Percentiles rank a stretch among this genome's conserved stretches.
These are phyloP conservation scores for Drosophila obscura DNA, from an alignment of 1,140 invertebrate species.

Conservation along the genomic window DNA sequence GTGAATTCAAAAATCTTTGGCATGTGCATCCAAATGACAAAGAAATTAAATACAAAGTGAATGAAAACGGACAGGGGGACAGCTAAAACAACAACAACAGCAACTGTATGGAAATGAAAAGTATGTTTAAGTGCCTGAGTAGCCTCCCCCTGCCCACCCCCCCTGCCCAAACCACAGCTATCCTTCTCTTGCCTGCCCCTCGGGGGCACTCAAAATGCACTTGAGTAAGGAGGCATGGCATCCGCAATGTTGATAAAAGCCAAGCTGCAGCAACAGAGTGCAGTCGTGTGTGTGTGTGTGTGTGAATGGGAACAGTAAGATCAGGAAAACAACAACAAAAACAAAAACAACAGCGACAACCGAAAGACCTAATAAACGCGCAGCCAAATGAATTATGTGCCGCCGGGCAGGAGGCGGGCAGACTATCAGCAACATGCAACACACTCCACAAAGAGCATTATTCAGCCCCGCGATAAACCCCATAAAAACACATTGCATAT, in stretches of 20 bases:
- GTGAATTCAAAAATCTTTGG: slow-evolving; percentile 33
- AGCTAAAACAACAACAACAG: slow-evolving; percentile 4
- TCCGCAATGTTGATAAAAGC: slow-evolving; percentile 42
- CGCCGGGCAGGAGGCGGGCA: neutral
- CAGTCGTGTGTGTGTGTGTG: slow-evolving; percentile 19
- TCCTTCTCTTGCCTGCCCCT: neutral
- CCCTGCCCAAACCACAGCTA: too few species aligned
- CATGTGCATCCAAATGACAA: slow-evolving; percentile 45
- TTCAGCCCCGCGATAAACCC: slow-evolving; percentile 42
- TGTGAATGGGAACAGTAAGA: slow-evolving; percentile 26
- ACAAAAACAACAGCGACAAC: slow-evolving; percentile 4
- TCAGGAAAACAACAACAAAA: slow-evolving; percentile 6
- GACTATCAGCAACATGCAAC: slow-evolving; percentile 15
- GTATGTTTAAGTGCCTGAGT: slow-evolving; percentile 25
- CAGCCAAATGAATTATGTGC: slow-evolving; percentile 34
- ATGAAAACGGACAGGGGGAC: slow-evolving; percentile 10
- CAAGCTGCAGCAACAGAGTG: slow-evolving; percentile 39
- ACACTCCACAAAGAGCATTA: slow-evolving; percentile 15
- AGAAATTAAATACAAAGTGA: slow-evolving; percentile 17
- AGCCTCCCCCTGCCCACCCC: neutral
- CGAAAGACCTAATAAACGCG: slow-evolving; percentile 35
- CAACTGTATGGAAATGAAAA: slow-evolving; percentile 23
- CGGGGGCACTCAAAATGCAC: slow-evolving; percentile 38
- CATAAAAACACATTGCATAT: slow-evolving; percentile 51
- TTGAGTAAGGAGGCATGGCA: slow-evolving; percentile 11